These are phyloP conservation scores for Paramuricea clavata DNA, from an alignment of 92 coral and sea anemone species.

Conservation along the genomic window DNA sequence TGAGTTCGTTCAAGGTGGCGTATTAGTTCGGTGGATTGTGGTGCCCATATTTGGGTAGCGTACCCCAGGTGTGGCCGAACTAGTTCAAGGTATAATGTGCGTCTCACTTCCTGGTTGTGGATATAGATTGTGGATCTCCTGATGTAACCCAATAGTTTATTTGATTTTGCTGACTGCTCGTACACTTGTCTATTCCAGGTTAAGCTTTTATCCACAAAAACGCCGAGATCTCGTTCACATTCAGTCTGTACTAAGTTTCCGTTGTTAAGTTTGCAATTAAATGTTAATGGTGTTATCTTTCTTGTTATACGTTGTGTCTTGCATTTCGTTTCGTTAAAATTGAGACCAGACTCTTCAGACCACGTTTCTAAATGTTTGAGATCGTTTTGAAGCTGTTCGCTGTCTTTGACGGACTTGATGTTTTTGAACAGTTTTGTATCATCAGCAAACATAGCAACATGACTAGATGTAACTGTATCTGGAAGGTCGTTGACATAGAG, in stretches of 20 bases:
- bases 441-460: slow-evolving; percentile 7
- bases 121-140: too few species aligned
- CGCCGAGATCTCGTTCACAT: slow-evolving; percentile 29
- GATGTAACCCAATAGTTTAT: too few species aligned
- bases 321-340: slow-evolving; percentile 4
- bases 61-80: too few species aligned
- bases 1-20: too few species aligned
- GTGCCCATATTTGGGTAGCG: too few species aligned
- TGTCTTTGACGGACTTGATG: background rate
- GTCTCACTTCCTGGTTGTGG: too few species aligned
- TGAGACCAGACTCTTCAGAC: background rate
- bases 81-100: too few species aligned
- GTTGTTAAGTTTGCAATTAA: background rate
- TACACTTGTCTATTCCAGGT: slow-evolving; percentile 50
- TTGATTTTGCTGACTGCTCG: too few species aligned
- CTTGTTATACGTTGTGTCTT: slow-evolving; percentile 30
- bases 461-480: background rate
- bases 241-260: background rate
- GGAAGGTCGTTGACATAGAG: slow-evolving; percentile 20
- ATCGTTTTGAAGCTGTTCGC: slow-evolving; percentile 24
- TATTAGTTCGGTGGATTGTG: too few species aligned
- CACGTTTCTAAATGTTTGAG: slow-evolving; percentile 16
- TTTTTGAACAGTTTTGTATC: background rate
- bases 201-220: slow-evolving; percentile 39
- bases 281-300: background rate